Base-by-base conservation (phyloP, 2,888 invertebrate genomes). In the Thelaira solivaga region DNA sequence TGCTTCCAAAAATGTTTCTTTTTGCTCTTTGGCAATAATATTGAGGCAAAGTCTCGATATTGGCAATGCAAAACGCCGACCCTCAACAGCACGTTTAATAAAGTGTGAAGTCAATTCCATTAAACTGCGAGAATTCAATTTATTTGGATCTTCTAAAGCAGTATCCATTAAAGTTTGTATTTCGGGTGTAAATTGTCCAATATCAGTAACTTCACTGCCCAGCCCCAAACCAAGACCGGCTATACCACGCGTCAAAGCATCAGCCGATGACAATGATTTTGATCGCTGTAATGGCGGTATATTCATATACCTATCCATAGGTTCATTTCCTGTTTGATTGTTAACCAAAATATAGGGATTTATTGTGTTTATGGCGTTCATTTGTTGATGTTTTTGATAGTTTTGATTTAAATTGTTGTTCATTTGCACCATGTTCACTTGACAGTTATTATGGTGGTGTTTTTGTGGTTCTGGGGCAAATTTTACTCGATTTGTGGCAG, bases 1-100 rank as follows among this genome's bases (percentile, higher is more conserved):
- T 36, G 96, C 95, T 90, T 97, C 97, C 83, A 96, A 91, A 89
- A 96, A 97, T 43, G 96, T 96, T 90, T 96, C 95, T 82, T 94
- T 94, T 84, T 92, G 92, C 90, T 97, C 97, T 88, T 93, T 94
- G 91, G 96, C 95, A 82, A 96, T 95, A 57, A 96, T 95, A 75
- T 93, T 93, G 84, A 96, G 93, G 89, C 96, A 96, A 81, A 96
- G 91, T 80, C 96, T 93, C 8, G 96, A 95, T 62, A 95, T 95
- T 22, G 96, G 93, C 86, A 95, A 92, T 47, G 95, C 95, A 89
- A 94, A 95, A 57, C 94, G 84, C 29, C 89, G 84, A 29, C 94
- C 94, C 89, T 96, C 95, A 81, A 95, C 93, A 13, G 94, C 94
- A 83, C 95, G 93, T 73, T 94, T 93, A 88, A 96, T 92, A 81